These are phyloP conservation scores for Sylvilagus floridanus DNA, from an alignment of 2,797 vertebrate species.

Conservation along the genomic window DNA sequence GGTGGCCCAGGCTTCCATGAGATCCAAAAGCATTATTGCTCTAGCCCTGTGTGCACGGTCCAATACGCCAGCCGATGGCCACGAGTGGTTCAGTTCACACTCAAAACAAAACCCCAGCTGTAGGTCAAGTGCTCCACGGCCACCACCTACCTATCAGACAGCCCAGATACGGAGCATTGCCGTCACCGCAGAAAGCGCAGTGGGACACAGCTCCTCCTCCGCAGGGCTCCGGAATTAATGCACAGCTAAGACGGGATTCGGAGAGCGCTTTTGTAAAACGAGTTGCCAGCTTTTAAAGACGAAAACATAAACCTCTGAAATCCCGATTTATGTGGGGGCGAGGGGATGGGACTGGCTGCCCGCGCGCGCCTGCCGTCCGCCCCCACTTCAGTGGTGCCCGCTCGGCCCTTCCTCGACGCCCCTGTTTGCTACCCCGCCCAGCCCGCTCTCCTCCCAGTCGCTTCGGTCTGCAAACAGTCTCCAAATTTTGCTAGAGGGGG, in stretches of 20 bases:
- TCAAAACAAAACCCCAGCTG: neutral
- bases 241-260: neutral
- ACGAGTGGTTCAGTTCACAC: neutral
- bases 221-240: neutral
- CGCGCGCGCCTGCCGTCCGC: neutral
- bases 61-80: neutral
- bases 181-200: neutral
- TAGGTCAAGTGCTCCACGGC: neutral
- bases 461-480: neutral
- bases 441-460: neutral
- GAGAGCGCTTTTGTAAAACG: neutral
- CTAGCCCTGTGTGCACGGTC: neutral
- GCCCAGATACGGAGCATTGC: neutral
- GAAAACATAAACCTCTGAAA: neutral
- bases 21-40: neutral
- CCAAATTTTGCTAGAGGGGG: neutral
- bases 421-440: neutral
- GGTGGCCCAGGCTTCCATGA: neutral
- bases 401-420: neutral
- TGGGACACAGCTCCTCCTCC: neutral
- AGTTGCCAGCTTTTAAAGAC: neutral
- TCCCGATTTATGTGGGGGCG: neutral
- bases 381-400: neutral
- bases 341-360: neutral
- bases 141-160: neutral